Conservation (phyloP, 2,113 vertebrate species). For the Chitala chitala region DNA sequence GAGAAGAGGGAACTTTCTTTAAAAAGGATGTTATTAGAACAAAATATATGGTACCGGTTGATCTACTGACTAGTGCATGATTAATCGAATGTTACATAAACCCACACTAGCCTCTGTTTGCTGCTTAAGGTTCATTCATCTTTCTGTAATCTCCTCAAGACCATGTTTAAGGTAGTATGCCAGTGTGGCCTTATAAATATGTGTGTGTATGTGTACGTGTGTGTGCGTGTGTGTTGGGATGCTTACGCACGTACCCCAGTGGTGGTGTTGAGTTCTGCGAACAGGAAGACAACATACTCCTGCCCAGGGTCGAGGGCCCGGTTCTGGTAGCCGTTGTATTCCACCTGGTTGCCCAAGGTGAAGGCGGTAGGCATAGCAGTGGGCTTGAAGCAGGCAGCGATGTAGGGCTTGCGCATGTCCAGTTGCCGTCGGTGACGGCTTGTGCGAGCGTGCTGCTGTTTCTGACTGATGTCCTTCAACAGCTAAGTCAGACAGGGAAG, state of each 20-base stretch:
- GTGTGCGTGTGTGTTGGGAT: not conserved
- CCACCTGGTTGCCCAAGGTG: slow-evolving; percentile 79
- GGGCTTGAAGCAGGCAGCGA: slow-evolving; percentile 78
- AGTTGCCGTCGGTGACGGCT: slow-evolving; percentile 78
- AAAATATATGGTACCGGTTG: not conserved
- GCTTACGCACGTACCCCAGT: slow-evolving; percentile 67
- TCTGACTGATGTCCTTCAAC: slow-evolving; percentile 68
- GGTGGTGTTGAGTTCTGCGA: slow-evolving; percentile 77
- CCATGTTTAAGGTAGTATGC: no score
- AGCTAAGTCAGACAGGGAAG: slow-evolving; percentile 55
- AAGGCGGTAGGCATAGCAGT: slow-evolving; percentile 72
- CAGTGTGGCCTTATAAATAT: no score
- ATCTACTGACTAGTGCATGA: not conserved
- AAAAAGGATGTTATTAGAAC: not conserved
- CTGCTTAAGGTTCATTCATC: not conserved
- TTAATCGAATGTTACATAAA: not conserved
- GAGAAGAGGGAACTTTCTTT: not conserved
- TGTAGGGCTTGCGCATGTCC: slow-evolving; percentile 81
- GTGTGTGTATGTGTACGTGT: not conserved
- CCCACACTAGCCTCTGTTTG: not conserved
- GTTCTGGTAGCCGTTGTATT: slow-evolving; percentile 84
- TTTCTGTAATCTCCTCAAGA: not conserved
- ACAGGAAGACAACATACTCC: slow-evolving; percentile 84
- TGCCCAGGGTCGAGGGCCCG: slow-evolving; percentile 79
- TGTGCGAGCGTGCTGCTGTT: slow-evolving; percentile 68